Base-by-base conservation (phyloP, 2,888 invertebrate species). In the Nemoura dubitans region DNA sequence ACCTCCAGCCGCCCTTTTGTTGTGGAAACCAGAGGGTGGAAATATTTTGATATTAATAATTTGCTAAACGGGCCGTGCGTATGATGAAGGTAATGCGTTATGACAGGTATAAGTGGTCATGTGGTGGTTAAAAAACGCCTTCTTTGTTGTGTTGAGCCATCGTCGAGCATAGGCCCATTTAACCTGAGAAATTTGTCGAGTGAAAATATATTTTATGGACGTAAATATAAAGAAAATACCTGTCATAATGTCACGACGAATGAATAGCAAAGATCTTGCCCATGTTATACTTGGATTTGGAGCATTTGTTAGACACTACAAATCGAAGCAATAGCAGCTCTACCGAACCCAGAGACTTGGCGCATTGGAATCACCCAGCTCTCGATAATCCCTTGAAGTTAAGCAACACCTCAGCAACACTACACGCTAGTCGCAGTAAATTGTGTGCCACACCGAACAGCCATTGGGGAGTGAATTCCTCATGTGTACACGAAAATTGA, bases 11-110 rank as follows among this genome's bases (percentile, higher is more conserved):
- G 59, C 59, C 59, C 59, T 21, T 36, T 59, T 59, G 59, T 59
- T 59, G 59, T 59, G 59, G 21, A 21, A 59, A 16, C 59, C 59
- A 59, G 59, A 59, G 59, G 59, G 59, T 59, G 59, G 59, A 59
- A 59, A 59, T 59, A 59, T 59, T 59, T 59, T 59, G 59, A 59
- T 59, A 59, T 59, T 59, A 59, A 59, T 59, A 59, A 59, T 59
- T 59, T 59, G 59, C 59, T 59, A 16, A 59, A 59, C 59, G 59
- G 59, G 1, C 59, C 59, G 14, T 59, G 59, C 6, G 16, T 10
- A 59, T 59, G 59, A 59, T 21, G 59, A 59, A 21, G 59, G 59
- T 21, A 59, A 59, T 59, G 59, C 59, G 21, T 16, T 59, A 59
- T 59, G 59, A 59, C 59, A 59, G 59, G 59, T 59, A 59, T 10